Conservation (phyloP, 1,140 invertebrate species). For the Archegozetes longisetosus region DNA sequence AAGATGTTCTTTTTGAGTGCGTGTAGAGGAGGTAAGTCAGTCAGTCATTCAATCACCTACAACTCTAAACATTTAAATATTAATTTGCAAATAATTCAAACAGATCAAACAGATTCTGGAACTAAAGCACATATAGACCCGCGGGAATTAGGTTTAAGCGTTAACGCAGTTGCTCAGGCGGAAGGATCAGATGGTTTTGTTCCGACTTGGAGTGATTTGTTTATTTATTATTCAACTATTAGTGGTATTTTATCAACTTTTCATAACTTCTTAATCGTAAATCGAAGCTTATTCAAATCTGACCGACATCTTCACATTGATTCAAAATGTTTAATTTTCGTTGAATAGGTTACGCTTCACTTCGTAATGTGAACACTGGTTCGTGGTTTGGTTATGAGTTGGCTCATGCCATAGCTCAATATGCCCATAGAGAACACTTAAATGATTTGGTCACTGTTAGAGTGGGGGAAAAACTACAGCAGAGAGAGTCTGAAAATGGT, state of each 20-base stretch:
- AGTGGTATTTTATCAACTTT: neutral
- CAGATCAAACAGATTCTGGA: neutral
- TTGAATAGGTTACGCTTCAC: neutral
- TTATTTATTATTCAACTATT: neutral
- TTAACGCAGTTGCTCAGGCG: no score
- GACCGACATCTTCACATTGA: no score
- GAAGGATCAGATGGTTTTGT: no score
- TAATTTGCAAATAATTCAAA: neutral
- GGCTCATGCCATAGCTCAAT: neutral
- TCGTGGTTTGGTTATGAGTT: neutral
- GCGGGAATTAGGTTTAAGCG: no score
- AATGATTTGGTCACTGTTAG: neutral
- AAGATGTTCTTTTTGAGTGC: constrained; percentile 8
- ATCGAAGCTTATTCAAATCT: neutral
- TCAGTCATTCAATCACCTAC: no score
- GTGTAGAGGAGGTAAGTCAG: constrained; percentile 8
- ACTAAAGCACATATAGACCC: no score
- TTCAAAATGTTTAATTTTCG: no score
- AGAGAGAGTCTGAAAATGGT: neutral
- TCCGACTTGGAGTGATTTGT: neutral
- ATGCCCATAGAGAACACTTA: neutral
- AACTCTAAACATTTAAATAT: no score
- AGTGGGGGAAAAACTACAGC: neutral
- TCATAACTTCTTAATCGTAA: neutral
- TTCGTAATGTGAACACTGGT: neutral